phyloP scores from a whole-genome alignment of 2,797 vertebrate species.

The Hippocampus kuda region DNA sequence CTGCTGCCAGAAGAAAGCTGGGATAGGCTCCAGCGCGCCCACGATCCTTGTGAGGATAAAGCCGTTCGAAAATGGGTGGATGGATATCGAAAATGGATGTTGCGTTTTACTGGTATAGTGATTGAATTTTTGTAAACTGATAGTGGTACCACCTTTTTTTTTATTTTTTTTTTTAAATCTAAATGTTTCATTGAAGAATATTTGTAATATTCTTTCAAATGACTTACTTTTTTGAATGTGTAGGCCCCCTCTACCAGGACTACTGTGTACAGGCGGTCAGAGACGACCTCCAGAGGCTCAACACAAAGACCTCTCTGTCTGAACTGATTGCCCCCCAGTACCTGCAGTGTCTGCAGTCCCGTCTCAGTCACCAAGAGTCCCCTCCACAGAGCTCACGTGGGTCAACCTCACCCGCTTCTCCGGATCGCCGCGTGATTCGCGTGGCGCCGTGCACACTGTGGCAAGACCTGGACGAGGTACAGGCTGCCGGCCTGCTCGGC shows the following conservation, averaged over 20 bases:
- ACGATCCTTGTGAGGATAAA: too few relatives aligned
- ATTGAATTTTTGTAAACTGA: too few relatives aligned
- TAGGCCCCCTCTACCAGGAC: conserved; percentile 73
- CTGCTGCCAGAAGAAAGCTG: too few relatives aligned
- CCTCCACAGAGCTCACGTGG: background rate
- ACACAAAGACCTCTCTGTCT: conserved; percentile 21
- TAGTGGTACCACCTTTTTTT: too few relatives aligned
- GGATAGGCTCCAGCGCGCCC: too few relatives aligned
- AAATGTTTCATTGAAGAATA: background rate
- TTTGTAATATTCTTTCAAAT: background rate
- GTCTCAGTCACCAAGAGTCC: background rate
- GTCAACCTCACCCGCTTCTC: background rate
- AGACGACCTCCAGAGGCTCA: conserved; percentile 31
- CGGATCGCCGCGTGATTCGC: conserved; percentile 7
- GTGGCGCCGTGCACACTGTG: conserved; percentile 57
- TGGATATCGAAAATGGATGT: too few relatives aligned
- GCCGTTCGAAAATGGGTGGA: too few relatives aligned
- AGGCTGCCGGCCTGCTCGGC: conserved; percentile 48
- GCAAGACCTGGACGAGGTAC: conserved; percentile 70
- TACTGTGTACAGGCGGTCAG: conserved; percentile 54
- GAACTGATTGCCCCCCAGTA: conserved; percentile 24
- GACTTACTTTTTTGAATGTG: background rate
- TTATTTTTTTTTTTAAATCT: too few relatives aligned
- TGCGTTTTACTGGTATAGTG: too few relatives aligned
- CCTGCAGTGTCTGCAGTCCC: conserved; percentile 23